phyloP scores from a whole-genome alignment of 2,888 invertebrate genomes.

The Acanthosepion lycidas region DNA sequence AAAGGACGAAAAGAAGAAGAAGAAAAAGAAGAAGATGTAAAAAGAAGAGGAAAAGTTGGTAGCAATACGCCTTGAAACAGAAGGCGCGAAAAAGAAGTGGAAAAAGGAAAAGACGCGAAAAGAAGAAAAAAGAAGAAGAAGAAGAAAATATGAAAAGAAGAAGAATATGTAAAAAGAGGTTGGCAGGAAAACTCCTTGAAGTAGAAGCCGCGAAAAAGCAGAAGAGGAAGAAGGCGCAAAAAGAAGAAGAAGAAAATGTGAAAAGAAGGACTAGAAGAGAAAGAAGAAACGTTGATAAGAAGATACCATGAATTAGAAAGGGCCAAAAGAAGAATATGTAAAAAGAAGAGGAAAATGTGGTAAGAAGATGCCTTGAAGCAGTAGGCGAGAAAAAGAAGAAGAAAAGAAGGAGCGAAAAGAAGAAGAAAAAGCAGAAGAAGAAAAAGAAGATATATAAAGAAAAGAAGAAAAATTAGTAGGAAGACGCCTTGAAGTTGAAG shows the following conservation, averaged over 20 bases:
- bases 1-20: not conserved
- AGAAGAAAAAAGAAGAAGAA: not conserved
- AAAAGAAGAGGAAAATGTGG: not conserved
- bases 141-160: not conserved
- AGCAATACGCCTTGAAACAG: not conserved
- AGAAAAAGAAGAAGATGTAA: not conserved
- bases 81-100: not conserved
- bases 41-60: not conserved
- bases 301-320: too few relatives aligned
- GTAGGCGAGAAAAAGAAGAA: too few relatives aligned
- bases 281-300: too few relatives aligned
- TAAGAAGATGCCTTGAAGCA: too few relatives aligned
- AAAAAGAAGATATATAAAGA: accelerated
- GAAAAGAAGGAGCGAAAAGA: too few relatives aligned
- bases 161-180: not conserved
- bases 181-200: too few relatives aligned
- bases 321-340: not conserved
- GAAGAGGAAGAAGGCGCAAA: not conserved
- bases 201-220: too few relatives aligned
- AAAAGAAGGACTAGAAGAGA: not conserved
- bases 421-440: too few relatives aligned
- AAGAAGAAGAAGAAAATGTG: not conserved
- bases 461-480: too few relatives aligned
- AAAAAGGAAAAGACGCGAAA: not conserved
- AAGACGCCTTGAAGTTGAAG: too few relatives aligned